Evolutionary conservation across 2,888 invertebrate genomes (phyloP).

Genomic region (Aporophyla nigra): DNA sequence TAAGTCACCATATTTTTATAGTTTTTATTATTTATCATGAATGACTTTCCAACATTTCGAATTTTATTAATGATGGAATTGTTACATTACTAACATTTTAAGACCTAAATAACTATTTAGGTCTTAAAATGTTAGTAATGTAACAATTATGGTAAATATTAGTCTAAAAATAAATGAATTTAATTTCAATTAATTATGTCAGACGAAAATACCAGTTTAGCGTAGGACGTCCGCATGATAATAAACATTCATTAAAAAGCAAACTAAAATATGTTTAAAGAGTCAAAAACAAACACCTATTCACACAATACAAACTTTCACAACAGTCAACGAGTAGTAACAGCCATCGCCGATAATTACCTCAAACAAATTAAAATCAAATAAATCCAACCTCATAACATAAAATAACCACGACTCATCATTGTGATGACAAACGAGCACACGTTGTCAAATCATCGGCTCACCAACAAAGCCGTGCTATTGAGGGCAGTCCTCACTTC

Average conservation of each 20-base stretch:
- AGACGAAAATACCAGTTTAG: neutral
- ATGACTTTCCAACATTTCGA: too few species aligned
- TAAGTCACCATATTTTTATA: too few species aligned
- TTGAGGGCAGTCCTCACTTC: conserved; percentile 63
- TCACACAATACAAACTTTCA: conserved; percentile 38
- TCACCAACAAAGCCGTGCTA: conserved; percentile 60
- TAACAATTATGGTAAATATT: too few species aligned
- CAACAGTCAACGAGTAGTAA: conserved; percentile 3
- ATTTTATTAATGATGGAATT: too few species aligned
- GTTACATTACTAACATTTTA: too few species aligned
- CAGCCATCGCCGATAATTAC: neutral
- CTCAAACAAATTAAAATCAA: conserved; percentile 38
- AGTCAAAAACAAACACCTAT: conserved; percentile 4
- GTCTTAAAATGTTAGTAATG: too few species aligned
- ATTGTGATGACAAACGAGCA: conserved; percentile 21
- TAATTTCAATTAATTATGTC: too few species aligned
- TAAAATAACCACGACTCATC: neutral
- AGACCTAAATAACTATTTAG: too few species aligned
- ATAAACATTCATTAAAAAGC: neutral
- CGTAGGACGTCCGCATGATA: neutral
- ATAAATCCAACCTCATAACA: neutral
- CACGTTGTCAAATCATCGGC: conserved; percentile 33
- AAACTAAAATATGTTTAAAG: neutral
- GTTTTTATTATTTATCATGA: too few species aligned
- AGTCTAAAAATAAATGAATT: too few species aligned